phyloP scores from a whole-genome alignment of 2,888 invertebrate species.

The Cantharis rufa region DNA sequence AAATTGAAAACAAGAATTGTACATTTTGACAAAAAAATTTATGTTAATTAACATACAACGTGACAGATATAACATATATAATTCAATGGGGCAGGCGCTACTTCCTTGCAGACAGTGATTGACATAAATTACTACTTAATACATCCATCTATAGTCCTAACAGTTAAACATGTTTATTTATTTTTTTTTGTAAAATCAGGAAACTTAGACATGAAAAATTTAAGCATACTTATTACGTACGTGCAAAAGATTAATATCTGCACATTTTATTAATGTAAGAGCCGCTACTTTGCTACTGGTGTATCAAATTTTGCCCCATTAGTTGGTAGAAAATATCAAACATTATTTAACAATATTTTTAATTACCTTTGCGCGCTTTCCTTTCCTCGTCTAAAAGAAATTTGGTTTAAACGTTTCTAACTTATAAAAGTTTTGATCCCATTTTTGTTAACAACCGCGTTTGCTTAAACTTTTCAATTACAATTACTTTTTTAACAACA shows the following conservation, averaged over 20 bases:
- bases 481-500: constrained; percentile 18
- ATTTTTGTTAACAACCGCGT: not conserved
- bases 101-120: constrained; percentile 40
- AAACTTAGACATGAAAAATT: constrained; percentile 23
- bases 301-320: not conserved
- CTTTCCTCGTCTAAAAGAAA: not conserved
- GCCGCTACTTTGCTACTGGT: not conserved
- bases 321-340: not conserved
- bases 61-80: constrained; percentile 49
- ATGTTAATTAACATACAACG: constrained; percentile 52
- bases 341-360: not conserved
- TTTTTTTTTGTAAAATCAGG: constrained; percentile 39
- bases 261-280: not conserved
- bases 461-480: constrained; percentile 24
- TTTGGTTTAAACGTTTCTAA: not conserved
- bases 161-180: constrained; percentile 48
- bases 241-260: constrained; percentile 4
- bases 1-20: constrained; percentile 15
- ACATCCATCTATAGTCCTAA: constrained; percentile 50
- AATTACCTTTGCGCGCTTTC: not conserved
- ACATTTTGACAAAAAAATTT: constrained; percentile 39
- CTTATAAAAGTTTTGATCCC: not conserved
- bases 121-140: constrained; percentile 47
- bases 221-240: constrained; percentile 12
- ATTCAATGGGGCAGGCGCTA: constrained; percentile 33